Conservation (phyloP, 2,797 vertebrate genomes). For the Phylloscopus collybita region DNA sequence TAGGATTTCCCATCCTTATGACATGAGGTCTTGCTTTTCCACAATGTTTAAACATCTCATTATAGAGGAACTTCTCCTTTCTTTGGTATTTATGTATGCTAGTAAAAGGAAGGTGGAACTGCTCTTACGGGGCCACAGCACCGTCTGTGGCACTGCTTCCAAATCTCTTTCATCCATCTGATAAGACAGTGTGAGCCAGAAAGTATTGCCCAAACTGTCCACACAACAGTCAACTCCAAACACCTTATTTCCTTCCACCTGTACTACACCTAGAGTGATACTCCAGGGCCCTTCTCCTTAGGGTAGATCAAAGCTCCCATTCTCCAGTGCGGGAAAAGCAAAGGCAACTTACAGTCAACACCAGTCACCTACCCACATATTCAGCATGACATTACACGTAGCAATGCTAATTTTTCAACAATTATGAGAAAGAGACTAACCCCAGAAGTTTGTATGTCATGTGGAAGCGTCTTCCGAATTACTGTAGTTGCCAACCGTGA, state of each 20-base stretch:
- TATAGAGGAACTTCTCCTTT: background rate
- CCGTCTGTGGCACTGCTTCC: background rate
- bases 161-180: background rate
- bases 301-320: background rate
- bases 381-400: background rate
- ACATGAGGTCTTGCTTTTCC: background rate
- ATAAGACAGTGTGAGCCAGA: background rate
- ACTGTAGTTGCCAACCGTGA: conserved; percentile 74
- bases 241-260: background rate
- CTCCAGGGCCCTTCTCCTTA: background rate
- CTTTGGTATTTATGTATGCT: background rate
- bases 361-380: background rate
- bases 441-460: conserved; percentile 70
- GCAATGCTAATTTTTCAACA: conserved; percentile 5
- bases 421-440: conserved; percentile 73
- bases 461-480: conserved; percentile 75
- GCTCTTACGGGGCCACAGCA: background rate
- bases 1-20: background rate
- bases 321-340: background rate
- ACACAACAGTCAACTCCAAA: background rate
- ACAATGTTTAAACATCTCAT: background rate
- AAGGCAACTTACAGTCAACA: background rate
- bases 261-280: background rate
- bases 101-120: background rate
- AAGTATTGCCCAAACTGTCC: background rate